Conservation (phyloP, 2,888 invertebrate genomes). For the Stratiomys singularior region DNA sequence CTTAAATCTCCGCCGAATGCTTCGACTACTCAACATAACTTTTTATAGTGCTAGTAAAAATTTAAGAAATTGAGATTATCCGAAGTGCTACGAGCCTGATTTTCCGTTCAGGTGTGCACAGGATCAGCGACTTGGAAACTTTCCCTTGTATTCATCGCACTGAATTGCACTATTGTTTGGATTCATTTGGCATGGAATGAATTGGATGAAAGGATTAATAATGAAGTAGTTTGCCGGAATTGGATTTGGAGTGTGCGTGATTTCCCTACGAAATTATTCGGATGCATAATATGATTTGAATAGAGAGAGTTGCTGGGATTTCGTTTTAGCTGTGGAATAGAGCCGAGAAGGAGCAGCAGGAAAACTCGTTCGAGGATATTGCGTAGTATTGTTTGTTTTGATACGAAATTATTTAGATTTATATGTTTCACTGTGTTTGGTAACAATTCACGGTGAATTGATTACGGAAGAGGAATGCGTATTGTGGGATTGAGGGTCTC, state of each 20-base stretch:
- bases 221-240: background rate
- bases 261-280: background rate
- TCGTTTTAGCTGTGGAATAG: no score
- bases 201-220: constrained; percentile 4
- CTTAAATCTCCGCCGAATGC: background rate
- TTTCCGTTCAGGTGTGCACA: background rate
- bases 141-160: background rate
- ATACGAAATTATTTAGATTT: no score
- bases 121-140: background rate
- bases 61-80: background rate
- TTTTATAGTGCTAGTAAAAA: background rate
- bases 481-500: no score
- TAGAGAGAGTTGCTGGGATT: background rate
- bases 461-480: no score
- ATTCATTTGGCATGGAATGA: background rate
- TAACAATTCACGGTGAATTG: no score
- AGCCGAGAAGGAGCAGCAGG: no score
- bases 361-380: no score
- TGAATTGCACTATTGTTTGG: background rate
- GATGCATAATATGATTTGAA: background rate
- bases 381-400: no score
- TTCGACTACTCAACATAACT: no score
- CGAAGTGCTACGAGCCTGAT: background rate
- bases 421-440: no score
- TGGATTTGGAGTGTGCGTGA: background rate